Evolutionary conservation across 1,140 invertebrate species (phyloP).

Genomic region (Pemphigus obesinymphae): DNA sequence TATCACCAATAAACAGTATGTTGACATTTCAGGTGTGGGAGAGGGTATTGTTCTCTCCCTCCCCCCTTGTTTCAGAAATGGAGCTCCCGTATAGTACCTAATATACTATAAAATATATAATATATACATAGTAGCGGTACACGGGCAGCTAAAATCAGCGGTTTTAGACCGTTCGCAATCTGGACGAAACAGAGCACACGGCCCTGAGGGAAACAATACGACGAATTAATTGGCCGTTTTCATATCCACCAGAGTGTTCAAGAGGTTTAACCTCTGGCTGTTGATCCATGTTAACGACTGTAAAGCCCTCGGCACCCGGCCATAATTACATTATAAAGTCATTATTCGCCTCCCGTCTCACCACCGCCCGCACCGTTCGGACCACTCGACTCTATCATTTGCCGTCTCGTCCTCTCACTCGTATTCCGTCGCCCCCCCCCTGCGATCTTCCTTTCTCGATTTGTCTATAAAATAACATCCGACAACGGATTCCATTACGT

Average conservation of each 20-base stretch:
- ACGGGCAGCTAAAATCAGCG: too few species aligned
- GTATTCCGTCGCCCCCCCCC: not conserved
- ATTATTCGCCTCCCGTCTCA: constrained; percentile 9
- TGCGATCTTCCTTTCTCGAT: too few species aligned
- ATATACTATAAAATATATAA: too few species aligned
- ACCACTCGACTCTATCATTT: not conserved
- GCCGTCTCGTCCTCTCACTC: not conserved
- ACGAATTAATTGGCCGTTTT: constrained; percentile 28
- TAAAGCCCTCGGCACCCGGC: constrained; percentile 31
- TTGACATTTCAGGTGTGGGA: not conserved
- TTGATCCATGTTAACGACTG: constrained; percentile 36
- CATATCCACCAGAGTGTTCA: constrained; percentile 3
- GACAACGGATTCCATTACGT: not conserved
- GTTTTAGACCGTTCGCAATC: constrained; percentile 5
- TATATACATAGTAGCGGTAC: not conserved
- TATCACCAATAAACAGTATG: not conserved
- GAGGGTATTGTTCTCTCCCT: not conserved
- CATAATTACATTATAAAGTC: constrained; percentile 41
- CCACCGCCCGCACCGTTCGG: not conserved
- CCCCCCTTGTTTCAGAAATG: too few species aligned
- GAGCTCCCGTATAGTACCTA: too few species aligned
- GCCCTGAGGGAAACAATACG: constrained; percentile 14
- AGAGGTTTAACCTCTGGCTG: constrained; percentile 38
- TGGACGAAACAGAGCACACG: not conserved
- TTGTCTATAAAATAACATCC: not conserved